Evolutionary conservation across 2,888 invertebrate species (phyloP).

Genomic region (Oeneis ivallda): DNA sequence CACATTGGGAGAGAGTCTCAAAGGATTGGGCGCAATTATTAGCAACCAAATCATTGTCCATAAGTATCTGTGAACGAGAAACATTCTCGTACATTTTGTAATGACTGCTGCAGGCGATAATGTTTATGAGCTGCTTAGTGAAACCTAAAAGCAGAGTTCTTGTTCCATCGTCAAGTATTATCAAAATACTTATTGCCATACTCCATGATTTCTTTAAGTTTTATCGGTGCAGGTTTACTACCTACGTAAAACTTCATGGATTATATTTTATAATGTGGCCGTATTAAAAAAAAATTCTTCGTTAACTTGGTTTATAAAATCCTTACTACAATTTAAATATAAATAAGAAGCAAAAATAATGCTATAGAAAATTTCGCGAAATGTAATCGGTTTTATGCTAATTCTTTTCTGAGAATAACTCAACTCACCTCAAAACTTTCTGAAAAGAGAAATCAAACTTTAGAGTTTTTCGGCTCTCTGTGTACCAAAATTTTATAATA

Average conservation of each 20-base stretch:
- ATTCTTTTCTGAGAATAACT: constrained; percentile 31
- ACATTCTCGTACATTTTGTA: constrained; percentile 22
- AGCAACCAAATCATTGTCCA: constrained; percentile 32
- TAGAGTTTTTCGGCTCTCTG: constrained; percentile 58
- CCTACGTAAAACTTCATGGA: neutral
- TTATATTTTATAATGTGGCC: neutral
- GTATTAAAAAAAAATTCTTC: neutral
- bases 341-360: constrained; percentile 18
- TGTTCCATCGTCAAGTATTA: neutral
- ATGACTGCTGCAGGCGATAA: constrained; percentile 19
- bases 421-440: constrained; percentile 50
- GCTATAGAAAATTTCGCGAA: constrained; percentile 20
- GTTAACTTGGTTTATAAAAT: neutral
- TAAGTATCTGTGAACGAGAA: constrained; percentile 28
- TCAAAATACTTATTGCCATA: neutral
- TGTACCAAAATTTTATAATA: constrained; percentile 69
- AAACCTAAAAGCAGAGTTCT: neutral
- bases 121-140: neutral
- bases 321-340: neutral
- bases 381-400: constrained; percentile 30
- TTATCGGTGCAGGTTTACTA: no score
- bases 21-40: constrained; percentile 40
- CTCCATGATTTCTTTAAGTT: neutral
- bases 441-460: constrained; percentile 50
- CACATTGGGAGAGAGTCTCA: constrained; percentile 41